phyloP scores from a whole-genome alignment of 2,113 vertebrate species.

The Polypterus senegalus region DNA sequence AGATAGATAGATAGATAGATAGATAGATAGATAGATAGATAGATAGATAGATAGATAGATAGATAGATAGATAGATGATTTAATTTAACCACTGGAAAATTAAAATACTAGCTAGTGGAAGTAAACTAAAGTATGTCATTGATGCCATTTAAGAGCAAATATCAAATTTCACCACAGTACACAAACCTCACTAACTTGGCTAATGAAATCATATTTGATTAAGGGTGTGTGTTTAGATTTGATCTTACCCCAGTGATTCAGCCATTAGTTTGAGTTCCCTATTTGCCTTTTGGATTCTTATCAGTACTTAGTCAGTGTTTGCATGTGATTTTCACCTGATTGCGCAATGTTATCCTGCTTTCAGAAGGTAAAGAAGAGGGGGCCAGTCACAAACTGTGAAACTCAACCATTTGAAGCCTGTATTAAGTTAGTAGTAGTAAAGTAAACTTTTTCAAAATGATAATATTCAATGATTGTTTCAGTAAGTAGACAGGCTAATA shows the following conservation, averaged over 20 bases:
- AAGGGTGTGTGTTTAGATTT: constrained; percentile 67
- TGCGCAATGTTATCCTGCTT: constrained; percentile 54
- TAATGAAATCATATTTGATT: constrained; percentile 67
- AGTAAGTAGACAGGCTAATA: no score
- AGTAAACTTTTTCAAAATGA: no score
- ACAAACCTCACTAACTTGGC: constrained; percentile 57
- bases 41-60: background rate
- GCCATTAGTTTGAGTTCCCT: constrained; percentile 73
- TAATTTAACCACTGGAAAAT: no score
- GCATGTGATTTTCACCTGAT: constrained; percentile 61
- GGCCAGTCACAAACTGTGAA: constrained; percentile 17
- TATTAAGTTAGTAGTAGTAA: no score
- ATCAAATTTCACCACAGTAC: constrained; percentile 36
- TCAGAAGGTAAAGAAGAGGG: constrained; percentile 9
- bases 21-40: background rate
- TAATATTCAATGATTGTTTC: no score
- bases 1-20: no score
- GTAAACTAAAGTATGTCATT: no score
- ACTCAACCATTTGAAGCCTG: background rate
- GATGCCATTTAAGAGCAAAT: constrained; percentile 1
- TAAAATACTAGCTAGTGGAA: no score
- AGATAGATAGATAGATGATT: background rate
- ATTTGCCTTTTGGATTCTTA: constrained; percentile 70
- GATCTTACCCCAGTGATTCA: constrained; percentile 70
- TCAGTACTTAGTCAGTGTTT: constrained; percentile 66